Conservation (phyloP, 2,888 invertebrate genomes). For the Augochlorella aurata region DNA sequence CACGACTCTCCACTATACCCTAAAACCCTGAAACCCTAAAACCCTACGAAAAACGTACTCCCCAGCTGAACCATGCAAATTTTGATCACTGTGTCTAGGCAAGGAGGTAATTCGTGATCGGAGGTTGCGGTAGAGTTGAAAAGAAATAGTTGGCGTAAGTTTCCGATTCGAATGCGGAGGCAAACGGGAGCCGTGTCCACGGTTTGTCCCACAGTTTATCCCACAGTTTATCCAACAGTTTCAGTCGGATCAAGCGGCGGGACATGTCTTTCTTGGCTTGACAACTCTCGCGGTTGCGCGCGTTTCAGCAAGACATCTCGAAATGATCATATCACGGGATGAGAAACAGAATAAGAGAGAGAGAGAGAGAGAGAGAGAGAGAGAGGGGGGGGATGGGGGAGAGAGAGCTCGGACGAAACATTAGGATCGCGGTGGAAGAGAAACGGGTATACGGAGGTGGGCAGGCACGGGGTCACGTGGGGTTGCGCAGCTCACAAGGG, state of each 20-base stretch:
- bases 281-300: slow-evolving; percentile 49
- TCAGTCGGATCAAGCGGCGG: slow-evolving; percentile 19
- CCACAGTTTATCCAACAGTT: slow-evolving; percentile 28
- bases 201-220: slow-evolving; percentile 25
- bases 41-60: no score
- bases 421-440: slow-evolving; percentile 27
- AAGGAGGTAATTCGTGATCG: no score
- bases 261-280: slow-evolving; percentile 25
- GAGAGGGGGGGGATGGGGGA: no score
- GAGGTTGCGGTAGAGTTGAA: no score
- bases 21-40: no score
- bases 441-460: slow-evolving; percentile 44
- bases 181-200: not conserved
- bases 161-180: not conserved
- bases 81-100: no score
- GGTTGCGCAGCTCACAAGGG: slow-evolving; percentile 77
- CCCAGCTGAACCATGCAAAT: no score
- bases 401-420: slow-evolving; percentile 43
- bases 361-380: no score
- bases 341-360: no score
- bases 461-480: slow-evolving; percentile 63
- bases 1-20: no score
- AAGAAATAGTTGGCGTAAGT: not conserved
- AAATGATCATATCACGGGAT: slow-evolving; percentile 35
- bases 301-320: slow-evolving; percentile 46